These are phyloP conservation scores for Diachasma alloeum DNA, from an alignment of 1,140 invertebrate genomes.

Conservation along the genomic window DNA sequence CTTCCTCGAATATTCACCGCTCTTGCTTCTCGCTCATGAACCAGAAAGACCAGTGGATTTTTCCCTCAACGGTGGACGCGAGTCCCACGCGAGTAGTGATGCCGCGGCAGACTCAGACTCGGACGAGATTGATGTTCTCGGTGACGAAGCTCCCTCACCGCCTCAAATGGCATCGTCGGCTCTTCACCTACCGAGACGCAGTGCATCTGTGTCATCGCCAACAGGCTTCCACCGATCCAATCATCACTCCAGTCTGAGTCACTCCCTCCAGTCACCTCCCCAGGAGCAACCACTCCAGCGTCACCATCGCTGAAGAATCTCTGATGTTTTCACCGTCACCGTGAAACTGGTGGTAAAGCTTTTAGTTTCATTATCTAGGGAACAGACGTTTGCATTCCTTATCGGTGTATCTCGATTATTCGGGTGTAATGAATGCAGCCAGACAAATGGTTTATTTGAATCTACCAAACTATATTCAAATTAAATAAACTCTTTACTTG, in stretches of 20 bases:
- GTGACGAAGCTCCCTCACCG: conserved; percentile 52
- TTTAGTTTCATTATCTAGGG: neutral
- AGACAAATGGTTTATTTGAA: no score
- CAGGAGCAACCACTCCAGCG: conserved; percentile 51
- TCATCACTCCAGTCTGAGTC: conserved; percentile 38
- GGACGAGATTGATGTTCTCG: conserved; percentile 61
- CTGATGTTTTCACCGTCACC: neutral
- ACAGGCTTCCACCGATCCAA: conserved; percentile 30
- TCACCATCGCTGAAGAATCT: conserved; percentile 54
- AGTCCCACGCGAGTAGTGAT: conserved; percentile 58
- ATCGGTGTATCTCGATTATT: neutral
- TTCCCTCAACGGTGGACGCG: conserved; percentile 54
- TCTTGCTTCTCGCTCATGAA: neutral
- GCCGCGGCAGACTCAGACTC: conserved; percentile 54
- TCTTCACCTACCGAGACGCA: conserved; percentile 42
- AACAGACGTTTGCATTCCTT: neutral
- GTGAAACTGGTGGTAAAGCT: neutral
- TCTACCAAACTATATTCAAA: no score
- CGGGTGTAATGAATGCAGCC: no score
- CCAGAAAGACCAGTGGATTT: conserved; percentile 62
- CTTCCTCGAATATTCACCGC: neutral
- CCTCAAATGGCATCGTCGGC: conserved; percentile 30
- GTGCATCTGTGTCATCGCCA: conserved; percentile 45
- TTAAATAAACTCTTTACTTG: no score
- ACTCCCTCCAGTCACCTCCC: conserved; percentile 40